Percentiles rank a stretch among this genome's conserved stretches.
Evolutionary conservation across 1,140 invertebrate species (phyloP).

Genomic region (Patella vulgata): DNA sequence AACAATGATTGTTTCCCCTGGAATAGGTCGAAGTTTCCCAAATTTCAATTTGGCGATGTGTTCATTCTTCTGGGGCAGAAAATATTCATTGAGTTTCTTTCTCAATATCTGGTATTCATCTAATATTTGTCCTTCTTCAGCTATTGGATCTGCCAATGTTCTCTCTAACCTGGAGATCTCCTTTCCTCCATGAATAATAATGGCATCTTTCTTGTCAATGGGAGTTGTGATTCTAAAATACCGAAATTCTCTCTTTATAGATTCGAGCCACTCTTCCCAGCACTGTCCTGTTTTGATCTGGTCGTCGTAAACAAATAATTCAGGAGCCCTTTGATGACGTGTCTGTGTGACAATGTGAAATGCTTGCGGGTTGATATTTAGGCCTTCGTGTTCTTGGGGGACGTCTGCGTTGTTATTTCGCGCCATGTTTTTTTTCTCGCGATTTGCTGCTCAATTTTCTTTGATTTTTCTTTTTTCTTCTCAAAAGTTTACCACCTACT

Average conservation of each 20-base stretch:
- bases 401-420: too few species aligned
- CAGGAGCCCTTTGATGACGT: not conserved
- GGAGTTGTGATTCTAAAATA: slow-evolving; percentile 17
- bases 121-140: not conserved
- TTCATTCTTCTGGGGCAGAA: not conserved
- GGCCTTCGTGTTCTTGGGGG: too few species aligned
- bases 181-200: slow-evolving; percentile 14
- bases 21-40: slow-evolving; percentile 3
- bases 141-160: too few species aligned
- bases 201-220: slow-evolving; percentile 16
- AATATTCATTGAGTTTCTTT: slow-evolving; percentile 14
- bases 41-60: slow-evolving; percentile 11
- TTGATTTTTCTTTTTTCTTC: too few species aligned
- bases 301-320: not conserved
- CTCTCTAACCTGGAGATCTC: slow-evolving; percentile 16
- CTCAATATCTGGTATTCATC: slow-evolving; percentile 3
- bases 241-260: slow-evolving; percentile 13
- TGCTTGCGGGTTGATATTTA: too few species aligned
- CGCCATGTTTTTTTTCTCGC: too few species aligned
- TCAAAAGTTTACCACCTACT: too few species aligned
- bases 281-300: not conserved
- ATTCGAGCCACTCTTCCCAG: slow-evolving; percentile 6
- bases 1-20: slow-evolving; percentile 2
- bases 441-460: too few species aligned
- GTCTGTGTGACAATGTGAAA: slow-evolving; percentile 1